Evolutionary conservation across 2,888 invertebrate genomes (phyloP).

Genomic region (Craniophora ligustri): DNA sequence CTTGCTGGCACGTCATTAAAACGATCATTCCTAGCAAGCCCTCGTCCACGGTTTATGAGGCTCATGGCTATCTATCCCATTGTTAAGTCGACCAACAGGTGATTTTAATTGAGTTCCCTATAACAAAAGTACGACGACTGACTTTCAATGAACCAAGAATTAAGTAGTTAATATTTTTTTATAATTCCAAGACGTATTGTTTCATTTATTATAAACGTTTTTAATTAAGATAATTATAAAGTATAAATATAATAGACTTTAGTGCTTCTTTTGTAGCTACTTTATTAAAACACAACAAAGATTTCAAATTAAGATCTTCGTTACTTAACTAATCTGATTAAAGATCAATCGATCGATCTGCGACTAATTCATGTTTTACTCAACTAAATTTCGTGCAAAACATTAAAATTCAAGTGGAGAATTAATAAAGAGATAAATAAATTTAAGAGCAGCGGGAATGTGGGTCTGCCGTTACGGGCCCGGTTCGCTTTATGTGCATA

Average conservation of each 20-base stretch:
- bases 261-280: no score
- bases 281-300: not conserved
- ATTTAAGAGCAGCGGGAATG: conserved; percentile 87
- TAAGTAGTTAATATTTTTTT: conserved; percentile 54
- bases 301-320: conserved; percentile 13
- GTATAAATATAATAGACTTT: no score
- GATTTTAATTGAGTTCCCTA: conserved; percentile 74
- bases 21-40: conserved; percentile 70
- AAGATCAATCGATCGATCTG: conserved; percentile 37
- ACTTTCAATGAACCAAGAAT: conserved; percentile 54
- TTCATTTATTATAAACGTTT: conserved; percentile 7
- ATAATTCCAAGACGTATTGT: conserved; percentile 8
- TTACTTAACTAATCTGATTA: conserved; percentile 16
- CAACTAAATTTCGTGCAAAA: conserved; percentile 68
- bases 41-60: conserved; percentile 66
- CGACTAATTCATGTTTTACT: conserved; percentile 41
- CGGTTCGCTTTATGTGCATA: conserved; percentile 88
- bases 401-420: conserved; percentile 84
- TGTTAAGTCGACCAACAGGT: conserved; percentile 68
- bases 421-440: conserved; percentile 89
- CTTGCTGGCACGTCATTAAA: conserved; percentile 75
- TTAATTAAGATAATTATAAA: conserved; percentile 14
- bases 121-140: conserved; percentile 46
- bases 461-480: conserved; percentile 86
- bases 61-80: conserved; percentile 68